Evolutionary conservation across 2,797 vertebrate genomes (phyloP), one percentile per base, ranked within the genome.

Genomic region (Chelmon rostratus): DNA sequence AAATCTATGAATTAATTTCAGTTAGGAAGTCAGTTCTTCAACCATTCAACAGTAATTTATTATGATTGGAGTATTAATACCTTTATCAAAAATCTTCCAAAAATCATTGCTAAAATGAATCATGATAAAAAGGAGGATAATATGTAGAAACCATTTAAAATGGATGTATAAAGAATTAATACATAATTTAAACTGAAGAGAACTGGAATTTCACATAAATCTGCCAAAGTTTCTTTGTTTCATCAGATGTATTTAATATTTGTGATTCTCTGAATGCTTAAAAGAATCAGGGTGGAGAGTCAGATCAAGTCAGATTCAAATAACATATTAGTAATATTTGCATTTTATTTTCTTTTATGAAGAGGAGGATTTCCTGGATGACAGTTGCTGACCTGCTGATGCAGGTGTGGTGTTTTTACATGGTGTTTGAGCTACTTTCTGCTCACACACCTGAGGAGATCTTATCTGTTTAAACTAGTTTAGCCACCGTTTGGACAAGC

Each of bases 321-420:
- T 8, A 50, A 49, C 28, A 46, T 3, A 23, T 0, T 1, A 6
- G 1, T n/a, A 7, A 21, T 73, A 0, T 66, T 35, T 54, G 21
- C 1, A 38, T 38, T 78, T 15, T 3, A 50, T 64, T 49, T 28
- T 2, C 2, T 50, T 61, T 12, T 2, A 33, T 21, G 18, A 54
- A n/a, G 40, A 63, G 6, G 28, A 47, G 33, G 23, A 19, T 57
- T 52, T 78, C 44, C 56, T 79, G 31, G 9, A 4, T 68, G 46
- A 52, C 66, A 78, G 65, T 12, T 78, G 54, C 68, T 83, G 68
- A 88, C 70, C 81, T 84, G 71, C 11, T 89, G 71, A 2, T 81
- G 74, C 78, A 90, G 89, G 76, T 86, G 75, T 86, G 63, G 31
- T 82, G 62, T 15, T 63, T 74, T 62, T 28, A 68, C 49, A 10